A percentile compares a stretch with the other conserved stretches of the same genome.
These are phyloP conservation scores for Nibea albiflora DNA, from an alignment of 2,113 vertebrate genomes.

Conservation along the genomic window DNA sequence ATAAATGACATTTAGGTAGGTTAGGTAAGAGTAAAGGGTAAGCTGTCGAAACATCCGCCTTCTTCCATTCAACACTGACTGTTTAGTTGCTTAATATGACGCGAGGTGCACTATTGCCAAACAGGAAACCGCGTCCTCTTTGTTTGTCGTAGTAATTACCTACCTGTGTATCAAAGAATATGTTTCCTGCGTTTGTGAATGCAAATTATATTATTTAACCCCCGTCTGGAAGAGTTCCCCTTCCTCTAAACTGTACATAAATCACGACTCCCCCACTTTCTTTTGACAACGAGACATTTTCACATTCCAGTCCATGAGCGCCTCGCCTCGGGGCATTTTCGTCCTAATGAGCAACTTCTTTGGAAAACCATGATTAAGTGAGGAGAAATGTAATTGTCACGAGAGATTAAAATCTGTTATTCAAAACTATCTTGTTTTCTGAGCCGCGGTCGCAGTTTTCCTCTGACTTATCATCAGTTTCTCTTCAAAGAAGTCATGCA, in stretches of 20 bases:
- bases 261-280: slow-evolving; percentile 2
- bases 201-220: background rate
- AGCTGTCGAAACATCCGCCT: background rate
- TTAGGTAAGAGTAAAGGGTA: background rate
- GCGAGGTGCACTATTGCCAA: background rate
- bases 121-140: background rate
- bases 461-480: slow-evolving; percentile 18
- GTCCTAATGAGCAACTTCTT: slow-evolving; percentile 39
- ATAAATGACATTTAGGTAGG: background rate
- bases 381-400: slow-evolving; percentile 36
- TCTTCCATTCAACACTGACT: too few species aligned
- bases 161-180: background rate
- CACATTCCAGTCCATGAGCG: slow-evolving; percentile 29
- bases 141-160: background rate
- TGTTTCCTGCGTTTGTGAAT: background rate
- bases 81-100: background rate
- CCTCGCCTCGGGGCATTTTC: slow-evolving; percentile 25
- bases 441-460: slow-evolving; percentile 1
- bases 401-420: slow-evolving; percentile 29
- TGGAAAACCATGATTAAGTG: slow-evolving; percentile 30
- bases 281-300: slow-evolving; percentile 17
- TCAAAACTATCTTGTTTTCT: background rate
- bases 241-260: slow-evolving; percentile 15
- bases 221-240: background rate
- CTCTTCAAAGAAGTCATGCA: slow-evolving; percentile 47